Evolutionary conservation across 92 coral and sea anemone genomes (phyloP), one percentile per base, ranked within the genome.

Genomic region (Epizoanthus stellaris): DNA sequence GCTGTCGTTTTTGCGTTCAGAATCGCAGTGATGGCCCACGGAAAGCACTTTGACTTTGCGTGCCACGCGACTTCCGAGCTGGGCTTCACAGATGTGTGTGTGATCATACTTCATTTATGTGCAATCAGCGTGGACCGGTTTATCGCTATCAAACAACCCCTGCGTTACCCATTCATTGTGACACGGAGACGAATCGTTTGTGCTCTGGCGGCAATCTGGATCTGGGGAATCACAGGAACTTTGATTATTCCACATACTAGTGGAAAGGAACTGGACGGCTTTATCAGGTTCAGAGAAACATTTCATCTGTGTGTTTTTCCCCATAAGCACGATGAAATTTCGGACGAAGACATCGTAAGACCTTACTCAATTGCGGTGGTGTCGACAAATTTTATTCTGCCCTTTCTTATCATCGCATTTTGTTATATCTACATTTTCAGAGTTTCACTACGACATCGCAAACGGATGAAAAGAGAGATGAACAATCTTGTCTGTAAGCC

Each of bases 61-160:
- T 91, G 94, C 38, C 94, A 88, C n/a, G 71, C 71, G 20, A 75
- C 90, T 23, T 91, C 94, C 14, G 91, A 91, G 64, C 75, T 81
- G 47, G 89, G 85, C 5, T 85, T 88, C 81, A 60, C 87, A 3
- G 49, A 36, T 17, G 81, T 88, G 15, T 91, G 94, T 52, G 80
- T 88, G 1, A 88, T 91, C 6, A 64, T 91, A 23, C 85, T 88
- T 47, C 94, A 91, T 63, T 64, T 91, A 43, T 70, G 89, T 16
- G 25, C 73, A 47, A 85, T 91, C 17, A 88, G 91, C 66, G 64
- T 85, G 16, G 91, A 91, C 15, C 75, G 91, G 23, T 70, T 88
- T 23, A 80, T 91, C 3, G 91, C 94, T 4, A 91, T 91, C 39
- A 88, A 81, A 39, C 85, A 70, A 47, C 94, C 94, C 15, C 83